Evolutionary conservation across 2,113 vertebrate species (phyloP), one percentile per base, ranked within the genome.

Genomic region (Python bivittatus): DNA sequence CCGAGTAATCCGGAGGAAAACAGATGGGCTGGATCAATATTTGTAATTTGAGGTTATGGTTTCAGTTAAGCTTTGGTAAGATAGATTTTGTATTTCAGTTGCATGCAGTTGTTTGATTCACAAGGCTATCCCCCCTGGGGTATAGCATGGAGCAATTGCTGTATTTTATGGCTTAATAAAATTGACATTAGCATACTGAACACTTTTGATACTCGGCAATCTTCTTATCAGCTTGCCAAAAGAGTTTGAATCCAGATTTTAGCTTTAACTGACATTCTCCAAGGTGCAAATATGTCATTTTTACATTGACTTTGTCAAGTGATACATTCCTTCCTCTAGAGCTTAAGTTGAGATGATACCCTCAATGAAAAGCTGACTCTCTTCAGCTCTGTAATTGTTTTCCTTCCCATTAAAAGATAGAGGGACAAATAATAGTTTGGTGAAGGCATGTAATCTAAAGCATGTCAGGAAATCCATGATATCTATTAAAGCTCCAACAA

Each of bases 401-500:
- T 97, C 92, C 95, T 97, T 98, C 97, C 96, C 95, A 96, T 97
- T 97, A 97, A 97, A 97, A 97, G 94, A 94, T 95, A 96, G 94
- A 97, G 91, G 88, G 94, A 95, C 95, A 97, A 96, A 97, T 97
- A 97, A 97, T 95, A 96, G 93, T 91, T 92, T 92, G 95, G 95
- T 93, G 93, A 96, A 97, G 95, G 91, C 93, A 94, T 91, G 93
- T 96, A 97, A 95, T 97, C 96, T 96, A 94, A 92, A 96, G 94
- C 95, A 95, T 96, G 95, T 96, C 97, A 98, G 95, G 94, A 96
- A 97, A 97, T 97, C 96, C 96, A 96, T 96, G 95, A 96, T 96
- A 95, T 96, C 97, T 97, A 95, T 97, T 97, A 97, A 97, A 97
- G 96, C 94, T 91, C 94, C 95, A 96, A 96, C 96, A 97, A 96